Conservation (phyloP, 2,888 invertebrate species). For the Andrena minutula region DNA sequence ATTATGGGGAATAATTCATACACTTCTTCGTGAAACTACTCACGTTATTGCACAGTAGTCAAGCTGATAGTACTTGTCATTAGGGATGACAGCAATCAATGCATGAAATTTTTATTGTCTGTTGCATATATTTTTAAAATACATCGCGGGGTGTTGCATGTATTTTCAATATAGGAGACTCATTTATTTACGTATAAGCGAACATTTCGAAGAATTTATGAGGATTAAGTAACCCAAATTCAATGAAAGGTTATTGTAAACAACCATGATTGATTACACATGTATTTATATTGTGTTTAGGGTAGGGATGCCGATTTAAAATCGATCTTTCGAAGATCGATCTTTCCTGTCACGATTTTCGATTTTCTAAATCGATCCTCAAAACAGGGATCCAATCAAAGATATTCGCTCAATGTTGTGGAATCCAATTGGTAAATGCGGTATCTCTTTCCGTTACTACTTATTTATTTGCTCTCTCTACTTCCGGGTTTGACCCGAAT, state of each 20-base stretch:
- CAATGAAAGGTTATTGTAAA: conserved; percentile 28
- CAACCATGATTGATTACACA: conserved; percentile 1
- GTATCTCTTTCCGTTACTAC: too few species aligned
- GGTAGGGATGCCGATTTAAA: too few species aligned
- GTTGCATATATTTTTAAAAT: not conserved
- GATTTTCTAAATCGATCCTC: too few species aligned
- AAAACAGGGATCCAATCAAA: too few species aligned
- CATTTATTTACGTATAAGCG: not conserved
- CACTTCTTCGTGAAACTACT: not conserved
- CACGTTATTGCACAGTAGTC: conserved; percentile 23
- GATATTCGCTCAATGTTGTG: too few species aligned
- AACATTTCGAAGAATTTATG: not conserved
- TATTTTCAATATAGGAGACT: not conserved
- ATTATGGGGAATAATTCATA: not conserved
- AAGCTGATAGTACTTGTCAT: not conserved
- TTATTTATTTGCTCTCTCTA: too few species aligned
- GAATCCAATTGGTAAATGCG: too few species aligned
- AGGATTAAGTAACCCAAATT: not conserved
- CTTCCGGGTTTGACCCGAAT: too few species aligned
- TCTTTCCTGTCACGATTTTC: too few species aligned
- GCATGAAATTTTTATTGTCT: not conserved
- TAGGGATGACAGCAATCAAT: not conserved
- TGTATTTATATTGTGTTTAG: too few species aligned
- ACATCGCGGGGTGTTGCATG: not conserved
- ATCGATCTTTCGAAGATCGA: too few species aligned